These are phyloP conservation scores for Leptopterna dolabrata DNA, from an alignment of 2,888 invertebrate species.

Conservation along the genomic window DNA sequence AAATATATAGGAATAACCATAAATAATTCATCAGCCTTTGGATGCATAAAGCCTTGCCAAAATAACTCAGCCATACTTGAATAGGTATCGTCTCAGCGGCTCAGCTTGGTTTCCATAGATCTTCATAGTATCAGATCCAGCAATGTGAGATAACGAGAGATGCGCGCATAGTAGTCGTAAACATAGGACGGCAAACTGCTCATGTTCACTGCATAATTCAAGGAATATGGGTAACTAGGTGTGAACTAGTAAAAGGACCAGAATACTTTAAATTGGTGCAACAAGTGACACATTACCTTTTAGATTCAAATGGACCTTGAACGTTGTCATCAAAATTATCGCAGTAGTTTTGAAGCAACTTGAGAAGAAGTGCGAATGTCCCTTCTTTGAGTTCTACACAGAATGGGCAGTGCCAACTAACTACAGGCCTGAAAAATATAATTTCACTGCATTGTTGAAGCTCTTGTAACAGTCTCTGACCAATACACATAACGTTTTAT, in stretches of 20 bases:
- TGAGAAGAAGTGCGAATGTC: constrained; percentile 71
- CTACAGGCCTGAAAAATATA: constrained; percentile 67
- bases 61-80: constrained; percentile 67
- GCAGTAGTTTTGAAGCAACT: constrained; percentile 72
- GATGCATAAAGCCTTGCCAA: not conserved
- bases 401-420: constrained; percentile 72
- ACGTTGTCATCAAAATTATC: constrained; percentile 68
- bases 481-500: too few species aligned
- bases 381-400: constrained; percentile 74
- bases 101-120: constrained; percentile 71
- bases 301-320: constrained; percentile 69
- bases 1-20: too few species aligned
- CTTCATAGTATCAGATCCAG: constrained; percentile 68
- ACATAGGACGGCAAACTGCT: constrained; percentile 72
- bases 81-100: constrained; percentile 71
- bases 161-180: constrained; percentile 72
- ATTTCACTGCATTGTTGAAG: not conserved
- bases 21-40: not conserved
- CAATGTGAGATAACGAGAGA: constrained; percentile 71
- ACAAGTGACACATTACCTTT: constrained; percentile 60
- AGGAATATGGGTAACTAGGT: too few species aligned
- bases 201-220: constrained; percentile 68
- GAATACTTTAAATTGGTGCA: not conserved
- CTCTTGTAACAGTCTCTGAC: too few species aligned
- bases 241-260: not conserved